A percentile compares a stretch with the other conserved stretches of the same genome.
Evolutionary conservation across 2,113 vertebrate genomes (phyloP).

Genomic region (Tylochromis polylepis): DNA sequence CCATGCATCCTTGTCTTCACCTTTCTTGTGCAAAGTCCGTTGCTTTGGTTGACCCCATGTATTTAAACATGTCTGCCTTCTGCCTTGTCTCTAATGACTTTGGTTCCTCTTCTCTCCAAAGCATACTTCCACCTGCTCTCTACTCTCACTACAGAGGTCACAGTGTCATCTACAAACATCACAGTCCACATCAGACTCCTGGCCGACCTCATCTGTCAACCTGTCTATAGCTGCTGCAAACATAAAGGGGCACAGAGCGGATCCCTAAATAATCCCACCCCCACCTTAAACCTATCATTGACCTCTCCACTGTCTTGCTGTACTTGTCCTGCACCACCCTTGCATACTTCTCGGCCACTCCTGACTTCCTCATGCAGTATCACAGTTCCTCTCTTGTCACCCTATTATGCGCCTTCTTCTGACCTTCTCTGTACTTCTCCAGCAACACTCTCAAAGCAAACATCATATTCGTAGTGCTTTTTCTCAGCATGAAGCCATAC

Average conservation of each 20-base stretch:
- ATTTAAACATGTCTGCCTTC: background rate
- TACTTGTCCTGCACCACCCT: background rate
- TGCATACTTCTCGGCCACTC: fast-evolving
- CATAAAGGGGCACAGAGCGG: background rate
- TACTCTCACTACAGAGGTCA: background rate
- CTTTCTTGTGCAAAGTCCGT: fast-evolving
- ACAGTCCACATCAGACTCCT: background rate
- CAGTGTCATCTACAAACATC: background rate
- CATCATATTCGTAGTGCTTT: background rate
- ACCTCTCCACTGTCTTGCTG: background rate
- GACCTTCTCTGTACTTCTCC: background rate
- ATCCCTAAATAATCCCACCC: background rate
- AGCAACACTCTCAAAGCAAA: background rate
- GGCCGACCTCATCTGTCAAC: background rate
- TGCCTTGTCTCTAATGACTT: background rate
- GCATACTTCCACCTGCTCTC: background rate
- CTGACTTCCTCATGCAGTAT: background rate
- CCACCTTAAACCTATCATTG: background rate
- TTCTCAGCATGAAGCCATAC: background rate
- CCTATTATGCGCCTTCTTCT: background rate
- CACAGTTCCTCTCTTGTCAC: background rate
- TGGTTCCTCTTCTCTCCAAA: background rate
- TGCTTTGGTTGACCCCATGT: background rate
- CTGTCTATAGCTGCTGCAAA: background rate
- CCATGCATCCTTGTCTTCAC: background rate